A percentile compares a stretch with the other conserved stretches of the same genome.
These are phyloP conservation scores for Sarcophaga peregrina DNA, from an alignment of 1,140 invertebrate species.

Conservation along the genomic window DNA sequence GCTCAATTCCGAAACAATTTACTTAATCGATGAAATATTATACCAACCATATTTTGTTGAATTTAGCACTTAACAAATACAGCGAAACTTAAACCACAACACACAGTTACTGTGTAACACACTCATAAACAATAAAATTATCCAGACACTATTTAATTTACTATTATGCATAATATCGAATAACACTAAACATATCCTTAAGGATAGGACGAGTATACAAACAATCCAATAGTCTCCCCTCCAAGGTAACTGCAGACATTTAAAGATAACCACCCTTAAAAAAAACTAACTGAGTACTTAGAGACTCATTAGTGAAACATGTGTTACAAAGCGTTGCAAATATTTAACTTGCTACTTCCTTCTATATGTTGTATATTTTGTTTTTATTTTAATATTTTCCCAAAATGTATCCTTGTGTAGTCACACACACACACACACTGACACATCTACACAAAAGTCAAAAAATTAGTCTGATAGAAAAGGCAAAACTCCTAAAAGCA, in stretches of 20 bases:
- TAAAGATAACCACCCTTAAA: not conserved
- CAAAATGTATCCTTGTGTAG: not conserved
- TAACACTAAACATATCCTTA: conserved; percentile 50
- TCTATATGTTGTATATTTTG: not conserved
- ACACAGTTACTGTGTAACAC: not conserved
- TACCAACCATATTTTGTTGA: not conserved
- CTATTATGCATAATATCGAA: conserved; percentile 64
- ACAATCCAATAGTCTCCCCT: not conserved
- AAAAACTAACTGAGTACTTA: conserved; percentile 19
- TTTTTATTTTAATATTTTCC: not conserved
- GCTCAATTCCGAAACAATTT: not conserved
- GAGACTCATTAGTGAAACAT: conserved; percentile 41
- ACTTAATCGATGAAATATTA: not conserved
- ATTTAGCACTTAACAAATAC: not conserved
- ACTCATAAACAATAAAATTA: not conserved
- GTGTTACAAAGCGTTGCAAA: conserved; percentile 19
- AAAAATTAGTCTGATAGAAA: conserved; percentile 15
- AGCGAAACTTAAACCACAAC: too few relatives aligned
- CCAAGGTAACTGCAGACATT: not conserved
- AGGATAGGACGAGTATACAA: not conserved
- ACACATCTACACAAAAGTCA: not conserved
- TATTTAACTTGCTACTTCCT: conserved; percentile 26
- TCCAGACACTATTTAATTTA: conserved; percentile 64
- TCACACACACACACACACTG: not conserved
- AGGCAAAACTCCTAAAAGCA: conserved; percentile 7